Evolutionary conservation across 2,888 invertebrate species (phyloP), one percentile per base, ranked within the genome.

Genomic region (Corythucha ciliata): DNA sequence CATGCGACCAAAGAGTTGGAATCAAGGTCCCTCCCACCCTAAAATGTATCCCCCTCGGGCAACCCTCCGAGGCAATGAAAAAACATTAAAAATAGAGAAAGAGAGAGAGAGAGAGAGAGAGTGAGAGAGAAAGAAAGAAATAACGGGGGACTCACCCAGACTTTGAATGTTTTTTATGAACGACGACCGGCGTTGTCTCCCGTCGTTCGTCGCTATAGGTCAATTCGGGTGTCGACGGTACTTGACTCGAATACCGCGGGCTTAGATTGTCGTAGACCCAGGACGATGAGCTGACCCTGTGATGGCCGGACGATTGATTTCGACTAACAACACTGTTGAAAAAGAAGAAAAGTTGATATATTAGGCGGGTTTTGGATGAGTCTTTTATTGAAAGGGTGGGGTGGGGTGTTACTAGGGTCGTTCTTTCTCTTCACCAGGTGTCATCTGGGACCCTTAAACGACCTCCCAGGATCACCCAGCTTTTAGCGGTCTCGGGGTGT

Each of bases 121-220:
- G 29, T 8, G 29, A 8, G 8, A 29, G 10, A n/a, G 10, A 8
- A 29, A n/a, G n/a, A 29, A 29, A 29, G 10, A 29, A 29, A 16
- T 12, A 22, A 47, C 16, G 24, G 2, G n/a, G 2, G 24, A 45
- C 44, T 57, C 57, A 63, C 65, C 64, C 61, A 45, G 64, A 64
- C 57, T 64, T 64, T 52, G 64, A 61, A 52, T 63, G 60, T 58
- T 64, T 64, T 59, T 64, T 64, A 56, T 63, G 62, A 34, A 59
- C 55, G 34, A 58, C 53, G 26, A 62, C 59, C 22, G 62, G 62
- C 22, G 63, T 58, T 40, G 61, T 54, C 44, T 63, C 62, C 44
- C 62, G 56, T 44, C 62, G 57, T 50, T 63, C 63, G 40, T 62
- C 64, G 20, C 57, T 52, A 49, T 63, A 63, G 18, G 61, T 56